Conservation (phyloP, 2,797 vertebrate genomes). For the Todus mexicanus region DNA sequence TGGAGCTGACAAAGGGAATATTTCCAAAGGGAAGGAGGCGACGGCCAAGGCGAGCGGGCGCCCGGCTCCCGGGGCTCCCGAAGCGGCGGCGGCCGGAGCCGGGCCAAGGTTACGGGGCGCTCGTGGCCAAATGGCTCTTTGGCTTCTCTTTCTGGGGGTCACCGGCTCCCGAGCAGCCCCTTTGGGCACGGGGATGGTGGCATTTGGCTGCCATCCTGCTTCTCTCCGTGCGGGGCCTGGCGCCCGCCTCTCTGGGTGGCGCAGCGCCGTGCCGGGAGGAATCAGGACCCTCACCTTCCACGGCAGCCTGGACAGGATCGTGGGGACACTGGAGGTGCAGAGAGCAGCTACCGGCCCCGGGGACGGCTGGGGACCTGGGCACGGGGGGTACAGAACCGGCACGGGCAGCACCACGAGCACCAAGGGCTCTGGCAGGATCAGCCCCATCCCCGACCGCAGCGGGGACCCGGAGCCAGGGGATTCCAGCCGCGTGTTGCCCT, state of each 20-base stretch:
- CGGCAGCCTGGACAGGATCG: rapidly evolving
- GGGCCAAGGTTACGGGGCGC: too few species aligned
- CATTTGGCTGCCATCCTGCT: neutral
- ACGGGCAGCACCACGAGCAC: neutral
- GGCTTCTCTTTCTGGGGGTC: neutral
- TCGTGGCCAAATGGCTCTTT: neutral
- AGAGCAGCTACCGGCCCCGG: neutral
- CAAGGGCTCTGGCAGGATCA: neutral
- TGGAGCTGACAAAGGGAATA: slow-evolving; percentile 56
- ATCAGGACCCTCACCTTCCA: neutral
- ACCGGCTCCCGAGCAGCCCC: neutral
- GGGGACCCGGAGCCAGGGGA: neutral
- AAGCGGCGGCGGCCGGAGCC: neutral
- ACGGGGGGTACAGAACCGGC: rapidly evolving
- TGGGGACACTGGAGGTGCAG: neutral
- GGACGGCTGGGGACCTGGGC: neutral
- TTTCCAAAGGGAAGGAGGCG: neutral
- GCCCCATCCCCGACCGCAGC: neutral
- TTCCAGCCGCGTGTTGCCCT: neutral
- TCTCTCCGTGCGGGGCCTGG: neutral
- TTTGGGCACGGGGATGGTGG: neutral
- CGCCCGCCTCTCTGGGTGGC: neutral
- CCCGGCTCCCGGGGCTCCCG: neutral
- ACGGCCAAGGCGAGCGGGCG: neutral
- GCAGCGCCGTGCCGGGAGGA: neutral